phyloP scores from a whole-genome alignment of 2,113 vertebrate genomes.

The Galemys pyrenaicus region DNA sequence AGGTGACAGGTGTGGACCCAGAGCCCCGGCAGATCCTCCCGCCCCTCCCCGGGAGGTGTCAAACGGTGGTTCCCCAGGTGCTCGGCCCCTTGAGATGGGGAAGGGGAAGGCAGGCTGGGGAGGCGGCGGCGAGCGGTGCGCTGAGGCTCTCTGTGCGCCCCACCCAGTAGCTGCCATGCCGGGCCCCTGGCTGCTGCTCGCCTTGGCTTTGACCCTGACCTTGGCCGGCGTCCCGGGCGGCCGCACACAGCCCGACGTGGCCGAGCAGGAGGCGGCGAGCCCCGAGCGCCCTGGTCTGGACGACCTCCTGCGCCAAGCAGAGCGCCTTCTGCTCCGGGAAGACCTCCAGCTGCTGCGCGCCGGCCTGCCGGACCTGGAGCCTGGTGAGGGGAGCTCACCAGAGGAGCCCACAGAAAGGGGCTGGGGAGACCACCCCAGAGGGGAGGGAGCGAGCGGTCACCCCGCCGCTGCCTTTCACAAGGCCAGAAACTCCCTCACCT shows the following conservation, averaged over 20 bases:
- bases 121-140: fast-evolving
- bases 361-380: neutral
- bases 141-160: neutral
- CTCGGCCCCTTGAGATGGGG: neutral
- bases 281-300: neutral
- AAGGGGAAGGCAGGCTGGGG: neutral
- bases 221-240: neutral
- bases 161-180: constrained; percentile 51
- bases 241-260: neutral
- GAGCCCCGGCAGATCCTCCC: neutral
- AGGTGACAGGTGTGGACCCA: neutral
- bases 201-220: constrained; percentile 25
- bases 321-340: constrained; percentile 39
- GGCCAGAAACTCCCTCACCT: neutral
- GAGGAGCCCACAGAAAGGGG: fast-evolving
- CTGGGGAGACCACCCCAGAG: neutral
- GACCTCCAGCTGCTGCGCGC: constrained; percentile 16
- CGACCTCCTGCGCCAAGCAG: neutral
- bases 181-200: constrained; percentile 47
- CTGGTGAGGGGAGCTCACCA: constrained; percentile 25
- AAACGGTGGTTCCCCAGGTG: fast-evolving
- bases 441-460: neutral
- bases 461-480: neutral
- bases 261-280: neutral
- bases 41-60: neutral